Conservation (phyloP, 2,797 vertebrate species). For the Poecile montanus region DNA sequence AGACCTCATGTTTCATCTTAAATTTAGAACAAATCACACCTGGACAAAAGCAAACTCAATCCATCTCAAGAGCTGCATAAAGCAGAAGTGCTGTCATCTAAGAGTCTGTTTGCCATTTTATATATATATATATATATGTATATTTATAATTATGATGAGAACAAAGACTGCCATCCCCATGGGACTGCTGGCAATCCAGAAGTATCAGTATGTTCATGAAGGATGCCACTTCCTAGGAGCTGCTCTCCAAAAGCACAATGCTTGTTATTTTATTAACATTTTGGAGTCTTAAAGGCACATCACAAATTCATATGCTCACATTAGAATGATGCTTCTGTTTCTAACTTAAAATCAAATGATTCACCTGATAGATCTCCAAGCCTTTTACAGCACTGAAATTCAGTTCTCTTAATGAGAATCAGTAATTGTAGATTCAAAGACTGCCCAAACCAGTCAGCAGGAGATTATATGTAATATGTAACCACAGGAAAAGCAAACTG, state of each 20-base stretch:
- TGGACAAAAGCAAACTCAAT: background rate
- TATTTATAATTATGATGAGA: background rate
- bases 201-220: background rate
- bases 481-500: conserved; percentile 67
- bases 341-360: background rate
- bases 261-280: background rate
- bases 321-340: background rate
- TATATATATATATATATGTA: too few species aligned
- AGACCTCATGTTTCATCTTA: background rate
- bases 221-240: background rate
- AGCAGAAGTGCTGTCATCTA: background rate
- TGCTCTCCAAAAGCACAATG: background rate
- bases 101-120: background rate
- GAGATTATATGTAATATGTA: conserved; percentile 64
- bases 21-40: background rate
- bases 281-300: background rate
- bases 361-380: conserved; percentile 5
- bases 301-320: background rate
- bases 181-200: background rate
- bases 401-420: conserved; percentile 25
- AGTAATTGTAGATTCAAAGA: conserved; percentile 51
- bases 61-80: background rate
- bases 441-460: conserved; percentile 55
- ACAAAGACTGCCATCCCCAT: background rate
- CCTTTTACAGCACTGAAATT: background rate